Percentiles rank a stretch among this genome's conserved stretches.
These are phyloP conservation scores for Exaiptasia diaphana DNA, from an alignment of 64 coral and sea anemone genomes.

Conservation along the genomic window DNA sequence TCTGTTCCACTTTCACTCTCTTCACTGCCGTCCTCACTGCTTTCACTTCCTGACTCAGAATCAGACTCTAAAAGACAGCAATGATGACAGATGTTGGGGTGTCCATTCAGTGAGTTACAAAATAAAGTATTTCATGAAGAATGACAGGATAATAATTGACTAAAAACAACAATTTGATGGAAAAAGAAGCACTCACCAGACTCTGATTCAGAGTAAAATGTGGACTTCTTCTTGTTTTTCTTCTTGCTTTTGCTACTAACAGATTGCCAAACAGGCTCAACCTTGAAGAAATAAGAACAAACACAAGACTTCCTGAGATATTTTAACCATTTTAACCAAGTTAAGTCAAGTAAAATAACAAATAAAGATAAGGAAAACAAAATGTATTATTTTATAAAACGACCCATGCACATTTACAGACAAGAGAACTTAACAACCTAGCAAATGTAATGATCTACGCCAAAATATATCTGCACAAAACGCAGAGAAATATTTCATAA, in stretches of 20 bases:
- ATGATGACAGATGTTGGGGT: no score
- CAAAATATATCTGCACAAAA: no score
- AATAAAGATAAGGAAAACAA: no score
- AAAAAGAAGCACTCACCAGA: not conserved
- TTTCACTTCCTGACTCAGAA: constrained; percentile 50
- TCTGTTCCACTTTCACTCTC: constrained; percentile 44
- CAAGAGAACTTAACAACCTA: no score
- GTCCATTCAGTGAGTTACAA: not conserved
- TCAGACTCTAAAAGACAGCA: constrained; percentile 9
- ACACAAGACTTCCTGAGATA: no score
- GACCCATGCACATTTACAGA: no score
- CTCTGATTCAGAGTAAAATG: constrained; percentile 60
- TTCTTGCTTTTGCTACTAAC: constrained; percentile 9
- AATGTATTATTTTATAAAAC: no score
- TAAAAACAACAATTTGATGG: not conserved
- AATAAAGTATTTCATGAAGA: not conserved
- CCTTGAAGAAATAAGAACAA: constrained; percentile 18
- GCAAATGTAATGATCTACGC: no score
- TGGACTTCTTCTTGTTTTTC: constrained; percentile 32
- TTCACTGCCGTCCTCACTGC: constrained; percentile 23
- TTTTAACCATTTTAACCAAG: no score
- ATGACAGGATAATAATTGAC: not conserved
- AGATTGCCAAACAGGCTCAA: constrained; percentile 28
- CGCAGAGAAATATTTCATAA: no score
- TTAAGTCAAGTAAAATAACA: no score